phyloP scores from a whole-genome alignment of 2,888 invertebrate species.

The Busseola fusca region DNA sequence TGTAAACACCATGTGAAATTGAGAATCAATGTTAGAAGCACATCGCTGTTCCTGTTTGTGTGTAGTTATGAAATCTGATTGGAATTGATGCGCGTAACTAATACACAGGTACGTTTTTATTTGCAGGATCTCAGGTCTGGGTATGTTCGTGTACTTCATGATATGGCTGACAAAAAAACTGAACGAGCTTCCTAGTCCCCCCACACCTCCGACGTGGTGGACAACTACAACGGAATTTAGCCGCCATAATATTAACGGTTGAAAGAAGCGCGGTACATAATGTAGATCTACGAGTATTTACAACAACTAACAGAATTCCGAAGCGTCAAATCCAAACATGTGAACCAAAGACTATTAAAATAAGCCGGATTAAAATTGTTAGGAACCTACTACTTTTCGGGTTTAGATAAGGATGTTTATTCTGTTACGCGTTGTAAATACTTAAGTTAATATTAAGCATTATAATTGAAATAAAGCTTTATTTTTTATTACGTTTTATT shows the following conservation, averaged over 20 bases:
- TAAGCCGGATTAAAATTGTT: neutral
- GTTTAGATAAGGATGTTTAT: neutral
- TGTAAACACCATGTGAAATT: neutral
- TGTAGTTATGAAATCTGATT: neutral
- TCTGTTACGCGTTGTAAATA: conserved; percentile 8
- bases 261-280: conserved; percentile 2
- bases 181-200: conserved; percentile 72
- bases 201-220: conserved; percentile 45
- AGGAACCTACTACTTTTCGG: neutral
- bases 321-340: neutral
- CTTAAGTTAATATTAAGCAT: neutral
- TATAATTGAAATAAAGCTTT: neutral
- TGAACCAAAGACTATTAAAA: neutral
- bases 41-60: too few species aligned
- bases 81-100: neutral
- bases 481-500: neutral
- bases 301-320: neutral
- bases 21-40: neutral
- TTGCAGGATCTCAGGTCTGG: conserved; percentile 66
- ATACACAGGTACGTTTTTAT: conserved; percentile 13
- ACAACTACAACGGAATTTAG: conserved; percentile 15
- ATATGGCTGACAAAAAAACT: conserved; percentile 75
- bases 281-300: neutral
- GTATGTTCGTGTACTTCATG: conserved; percentile 71
- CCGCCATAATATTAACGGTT: conserved; percentile 28